Evolutionary conservation across 1,140 invertebrate genomes (phyloP).

Genomic region (Neodiprion pinetum): DNA sequence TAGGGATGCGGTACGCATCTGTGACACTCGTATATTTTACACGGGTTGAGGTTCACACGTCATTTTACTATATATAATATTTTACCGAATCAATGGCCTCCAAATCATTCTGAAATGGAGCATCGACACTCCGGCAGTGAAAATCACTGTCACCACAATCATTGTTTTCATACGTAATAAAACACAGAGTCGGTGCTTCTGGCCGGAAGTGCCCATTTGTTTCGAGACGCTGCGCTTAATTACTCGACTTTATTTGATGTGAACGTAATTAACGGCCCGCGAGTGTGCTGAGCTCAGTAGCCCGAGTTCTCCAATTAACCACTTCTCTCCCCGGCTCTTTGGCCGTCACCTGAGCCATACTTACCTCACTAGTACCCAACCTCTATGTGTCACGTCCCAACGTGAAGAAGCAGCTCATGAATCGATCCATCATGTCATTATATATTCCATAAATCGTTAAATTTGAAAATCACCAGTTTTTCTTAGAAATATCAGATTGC

Average conservation of each 20-base stretch:
- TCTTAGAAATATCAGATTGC: no score
- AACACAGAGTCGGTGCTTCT: no score
- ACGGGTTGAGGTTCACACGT: constrained; percentile 15
- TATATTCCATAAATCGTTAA: no score
- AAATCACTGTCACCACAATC: no score
- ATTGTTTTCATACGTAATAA: no score
- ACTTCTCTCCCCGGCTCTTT: not conserved
- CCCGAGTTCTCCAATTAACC: constrained; percentile 2
- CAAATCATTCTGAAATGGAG: no score
- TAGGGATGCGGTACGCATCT: not conserved
- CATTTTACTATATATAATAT: no score
- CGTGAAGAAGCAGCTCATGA: no score
- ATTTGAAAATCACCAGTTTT: no score
- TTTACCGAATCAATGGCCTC: no score
- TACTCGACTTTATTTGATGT: constrained; percentile 6
- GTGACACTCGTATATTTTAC: constrained; percentile 20
- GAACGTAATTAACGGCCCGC: constrained; percentile 12
- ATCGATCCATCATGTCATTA: no score
- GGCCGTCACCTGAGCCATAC: constrained; percentile 1
- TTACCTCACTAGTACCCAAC: not conserved
- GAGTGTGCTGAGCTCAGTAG: not conserved
- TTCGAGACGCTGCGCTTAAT: constrained; percentile 4
- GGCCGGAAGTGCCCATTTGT: not conserved
- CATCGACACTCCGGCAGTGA: no score
- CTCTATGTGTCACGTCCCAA: not conserved